These are phyloP conservation scores for Thalpophila matura DNA, from an alignment of 2,888 invertebrate species.

Conservation along the genomic window DNA sequence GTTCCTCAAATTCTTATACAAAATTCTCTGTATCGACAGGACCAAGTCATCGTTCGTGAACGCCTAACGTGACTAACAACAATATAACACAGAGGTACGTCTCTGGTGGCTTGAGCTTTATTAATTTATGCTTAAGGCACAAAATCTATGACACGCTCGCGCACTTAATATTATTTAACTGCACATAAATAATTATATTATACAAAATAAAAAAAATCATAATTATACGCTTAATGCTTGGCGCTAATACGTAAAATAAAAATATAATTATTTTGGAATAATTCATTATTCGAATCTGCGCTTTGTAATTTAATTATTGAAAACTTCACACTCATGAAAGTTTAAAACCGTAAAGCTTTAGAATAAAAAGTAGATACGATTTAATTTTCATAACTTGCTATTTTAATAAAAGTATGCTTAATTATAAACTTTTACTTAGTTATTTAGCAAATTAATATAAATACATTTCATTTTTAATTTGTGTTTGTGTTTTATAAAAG, in stretches of 20 bases:
- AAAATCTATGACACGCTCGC: constrained; percentile 62
- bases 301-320: constrained; percentile 1
- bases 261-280: constrained; percentile 14
- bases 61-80: constrained; percentile 85
- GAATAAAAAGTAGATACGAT: background rate
- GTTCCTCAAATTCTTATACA: constrained; percentile 55
- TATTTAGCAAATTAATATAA: background rate
- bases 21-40: constrained; percentile 81
- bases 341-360: background rate
- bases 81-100: constrained; percentile 83
- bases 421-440: background rate
- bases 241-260: constrained; percentile 8
- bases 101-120: constrained; percentile 74
- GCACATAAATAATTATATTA: constrained; percentile 43
- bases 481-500: too few species aligned
- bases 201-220: constrained; percentile 4
- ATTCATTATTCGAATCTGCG: constrained; percentile 6
- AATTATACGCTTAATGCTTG: constrained; percentile 52
- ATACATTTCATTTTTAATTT: background rate
- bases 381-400: too few species aligned
- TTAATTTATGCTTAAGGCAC: constrained; percentile 64
- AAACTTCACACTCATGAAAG: too few species aligned
- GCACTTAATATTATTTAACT: constrained; percentile 48
- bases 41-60: constrained; percentile 90
- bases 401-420: too few species aligned